A percentile compares a stretch with the other conserved stretches of the same genome.
phyloP scores from a whole-genome alignment of 2,797 vertebrate genomes.

The Scyliorhinus canicula region DNA sequence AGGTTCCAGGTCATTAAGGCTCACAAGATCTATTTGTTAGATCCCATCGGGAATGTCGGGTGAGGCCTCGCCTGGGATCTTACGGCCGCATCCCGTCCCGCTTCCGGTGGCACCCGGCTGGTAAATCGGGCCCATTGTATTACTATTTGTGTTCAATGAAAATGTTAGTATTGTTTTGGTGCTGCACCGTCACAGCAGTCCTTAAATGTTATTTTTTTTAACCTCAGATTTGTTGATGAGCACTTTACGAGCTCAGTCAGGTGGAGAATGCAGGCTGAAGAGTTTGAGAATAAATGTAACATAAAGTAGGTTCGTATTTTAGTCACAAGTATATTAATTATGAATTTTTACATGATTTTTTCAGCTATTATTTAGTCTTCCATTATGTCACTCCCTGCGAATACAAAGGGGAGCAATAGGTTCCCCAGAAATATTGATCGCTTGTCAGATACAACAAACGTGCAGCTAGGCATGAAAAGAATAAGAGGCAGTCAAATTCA shows the following conservation, averaged over 20 bases:
- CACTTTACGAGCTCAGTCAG: not conserved
- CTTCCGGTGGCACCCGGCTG: too few relatives aligned
- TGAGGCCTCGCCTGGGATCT: too few relatives aligned
- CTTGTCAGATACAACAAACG: not conserved
- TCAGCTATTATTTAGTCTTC: not conserved
- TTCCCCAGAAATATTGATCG: not conserved
- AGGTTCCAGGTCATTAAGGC: too few relatives aligned
- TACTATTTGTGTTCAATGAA: not conserved
- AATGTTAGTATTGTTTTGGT: not conserved
- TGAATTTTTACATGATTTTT: not conserved
- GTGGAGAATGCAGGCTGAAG: not conserved
- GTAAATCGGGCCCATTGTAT: too few relatives aligned
- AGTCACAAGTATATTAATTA: not conserved
- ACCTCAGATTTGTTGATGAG: not conserved
- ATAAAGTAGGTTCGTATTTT: not conserved
- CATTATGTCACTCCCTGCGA: not conserved
- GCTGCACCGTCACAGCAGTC: not conserved
- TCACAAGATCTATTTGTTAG: too few relatives aligned
- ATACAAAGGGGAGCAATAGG: not conserved
- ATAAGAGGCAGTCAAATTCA: not conserved
- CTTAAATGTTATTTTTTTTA: not conserved
- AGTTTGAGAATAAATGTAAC: not conserved
- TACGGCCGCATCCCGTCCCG: too few relatives aligned
- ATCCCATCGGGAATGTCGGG: too few relatives aligned
- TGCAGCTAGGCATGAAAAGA: not conserved